A percentile compares a stretch with the other conserved stretches of the same genome.
Conservation (phyloP, 92 coral and sea anemone species). For the Micromussa lordhowensis region DNA sequence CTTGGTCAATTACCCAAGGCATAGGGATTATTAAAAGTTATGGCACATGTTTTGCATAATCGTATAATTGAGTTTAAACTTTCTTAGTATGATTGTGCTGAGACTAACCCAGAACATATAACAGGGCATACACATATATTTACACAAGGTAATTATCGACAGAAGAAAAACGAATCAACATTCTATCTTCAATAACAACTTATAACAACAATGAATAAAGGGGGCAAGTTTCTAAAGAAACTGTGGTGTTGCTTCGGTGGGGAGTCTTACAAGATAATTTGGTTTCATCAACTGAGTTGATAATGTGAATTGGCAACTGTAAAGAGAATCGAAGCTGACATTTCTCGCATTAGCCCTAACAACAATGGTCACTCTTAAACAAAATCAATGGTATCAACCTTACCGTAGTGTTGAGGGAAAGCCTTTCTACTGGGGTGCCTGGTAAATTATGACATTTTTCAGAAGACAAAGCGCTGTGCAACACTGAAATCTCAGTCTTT, state of each 20-base stretch:
- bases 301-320: too few species aligned
- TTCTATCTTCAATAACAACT: not conserved
- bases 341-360: too few species aligned
- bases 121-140: not conserved
- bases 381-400: not conserved
- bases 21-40: too few species aligned
- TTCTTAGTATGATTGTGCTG: not conserved
- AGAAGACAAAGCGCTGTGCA: not conserved
- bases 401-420: conserved; percentile 55
- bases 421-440: conserved; percentile 49
- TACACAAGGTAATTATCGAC: not conserved
- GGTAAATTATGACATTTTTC: conserved; percentile 40
- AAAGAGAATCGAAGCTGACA: too few species aligned
- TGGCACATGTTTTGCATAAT: too few species aligned
- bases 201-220: not conserved
- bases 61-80: too few species aligned
- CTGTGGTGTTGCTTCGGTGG: too few species aligned
- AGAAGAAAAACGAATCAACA: not conserved
- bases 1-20: too few species aligned
- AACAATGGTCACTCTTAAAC: not conserved
- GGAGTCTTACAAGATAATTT: too few species aligned
- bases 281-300: too few species aligned
- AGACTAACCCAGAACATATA: not conserved
- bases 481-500: not conserved
- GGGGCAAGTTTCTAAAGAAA: too few species aligned